phyloP scores from a whole-genome alignment of 2,113 vertebrate species.

The Psilopsiagon aurifrons region DNA sequence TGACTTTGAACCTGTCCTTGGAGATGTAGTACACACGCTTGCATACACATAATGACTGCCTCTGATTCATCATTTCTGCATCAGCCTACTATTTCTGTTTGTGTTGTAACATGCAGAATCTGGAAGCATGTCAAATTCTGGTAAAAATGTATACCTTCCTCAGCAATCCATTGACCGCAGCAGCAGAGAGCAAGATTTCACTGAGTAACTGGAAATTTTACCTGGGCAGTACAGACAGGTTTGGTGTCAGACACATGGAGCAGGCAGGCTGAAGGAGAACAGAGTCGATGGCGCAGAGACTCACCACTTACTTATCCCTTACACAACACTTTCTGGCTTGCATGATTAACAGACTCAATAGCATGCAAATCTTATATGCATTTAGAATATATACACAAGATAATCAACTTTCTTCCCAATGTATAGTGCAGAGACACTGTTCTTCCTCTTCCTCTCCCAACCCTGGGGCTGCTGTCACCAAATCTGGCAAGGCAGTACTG shows the following conservation, averaged over 20 bases:
- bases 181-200: background rate
- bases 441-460: background rate
- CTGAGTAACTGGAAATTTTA: background rate
- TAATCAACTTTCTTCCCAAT: background rate
- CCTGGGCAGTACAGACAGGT: accelerated
- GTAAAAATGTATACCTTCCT: background rate
- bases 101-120: accelerated
- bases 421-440: background rate
- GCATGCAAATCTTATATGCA: background rate
- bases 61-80: background rate
- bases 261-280: background rate
- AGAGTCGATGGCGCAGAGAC: background rate
- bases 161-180: background rate
- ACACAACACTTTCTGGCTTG: background rate
- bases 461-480: background rate
- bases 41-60: background rate
- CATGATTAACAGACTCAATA: background rate
- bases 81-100: background rate
- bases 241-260: background rate
- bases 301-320: background rate
- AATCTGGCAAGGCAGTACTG: background rate
- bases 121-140: background rate
- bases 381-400: background rate
- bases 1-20: slow-evolving; percentile 31
- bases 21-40: background rate